These are phyloP conservation scores for Epizoanthus fatuus DNA, from an alignment of 92 coral and sea anemone genomes.

Conservation along the genomic window DNA sequence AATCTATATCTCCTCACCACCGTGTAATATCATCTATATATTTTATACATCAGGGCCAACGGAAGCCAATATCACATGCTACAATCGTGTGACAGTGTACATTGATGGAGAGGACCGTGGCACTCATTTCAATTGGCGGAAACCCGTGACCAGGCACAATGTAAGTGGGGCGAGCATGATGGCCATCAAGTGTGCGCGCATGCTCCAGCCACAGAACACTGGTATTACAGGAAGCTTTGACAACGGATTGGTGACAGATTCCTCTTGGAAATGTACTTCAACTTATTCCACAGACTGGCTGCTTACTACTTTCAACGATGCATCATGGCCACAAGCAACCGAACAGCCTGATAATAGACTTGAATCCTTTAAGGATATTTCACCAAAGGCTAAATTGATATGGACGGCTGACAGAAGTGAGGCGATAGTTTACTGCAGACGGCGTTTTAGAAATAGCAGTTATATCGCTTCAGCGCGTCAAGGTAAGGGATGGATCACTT, in stretches of 20 bases:
- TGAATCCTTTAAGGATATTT: neutral
- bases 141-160: neutral
- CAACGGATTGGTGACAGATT: constrained; percentile 4
- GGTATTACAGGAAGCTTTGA: constrained; percentile 1
- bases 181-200: neutral
- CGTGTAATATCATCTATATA: too few relatives aligned
- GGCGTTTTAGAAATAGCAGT: neutral
- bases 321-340: constrained; percentile 5
- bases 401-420: neutral
- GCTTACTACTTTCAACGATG: constrained; percentile 2
- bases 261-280: constrained; percentile 9
- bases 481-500: too few relatives aligned
- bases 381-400: neutral
- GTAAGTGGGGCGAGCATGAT: neutral
- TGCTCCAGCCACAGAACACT: neutral
- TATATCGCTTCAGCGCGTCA: too few relatives aligned
- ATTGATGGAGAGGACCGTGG: neutral
- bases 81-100: neutral
- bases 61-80: neutral
- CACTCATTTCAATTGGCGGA: neutral
- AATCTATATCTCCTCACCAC: too few relatives aligned
- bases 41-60: neutral
- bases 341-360: neutral
- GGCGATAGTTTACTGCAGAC: neutral
- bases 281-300: neutral